These are phyloP conservation scores for Yponomeuta evonymella DNA, from an alignment of 2,888 invertebrate species.

Conservation along the genomic window DNA sequence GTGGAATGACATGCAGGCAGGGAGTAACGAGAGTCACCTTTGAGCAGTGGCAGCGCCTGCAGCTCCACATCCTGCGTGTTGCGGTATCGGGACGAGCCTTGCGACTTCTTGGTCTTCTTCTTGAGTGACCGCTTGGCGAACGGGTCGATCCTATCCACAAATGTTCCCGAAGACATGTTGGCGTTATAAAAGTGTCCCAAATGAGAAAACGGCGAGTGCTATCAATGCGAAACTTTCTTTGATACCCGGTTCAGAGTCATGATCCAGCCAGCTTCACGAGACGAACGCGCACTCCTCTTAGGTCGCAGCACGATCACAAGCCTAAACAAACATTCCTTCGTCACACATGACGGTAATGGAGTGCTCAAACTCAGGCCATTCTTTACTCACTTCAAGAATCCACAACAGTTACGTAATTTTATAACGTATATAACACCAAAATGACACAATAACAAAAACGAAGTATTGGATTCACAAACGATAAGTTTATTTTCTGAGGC, in stretches of 20 bases:
- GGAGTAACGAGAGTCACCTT: constrained; percentile 80
- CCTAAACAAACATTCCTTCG: constrained; percentile 77
- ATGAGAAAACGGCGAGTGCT: constrained; percentile 67
- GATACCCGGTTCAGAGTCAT: constrained; percentile 67
- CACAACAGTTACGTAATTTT: constrained; percentile 77
- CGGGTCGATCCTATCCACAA: constrained; percentile 99
- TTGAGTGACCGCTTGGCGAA: constrained; percentile 98
- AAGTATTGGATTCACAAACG: constrained; percentile 71
- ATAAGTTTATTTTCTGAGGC: constrained; percentile 74
- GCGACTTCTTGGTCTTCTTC: constrained; percentile 99
- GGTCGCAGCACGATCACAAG: constrained; percentile 68
- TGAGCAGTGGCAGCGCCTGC: constrained; percentile 95
- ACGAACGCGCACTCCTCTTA: constrained; percentile 69
- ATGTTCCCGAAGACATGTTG: constrained; percentile 87
- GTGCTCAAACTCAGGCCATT: constrained; percentile 75
- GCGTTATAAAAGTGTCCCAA: constrained; percentile 70
- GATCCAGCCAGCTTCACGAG: constrained; percentile 68
- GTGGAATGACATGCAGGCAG: background rate
- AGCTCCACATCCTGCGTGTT: constrained; percentile 98
- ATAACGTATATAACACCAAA: constrained; percentile 69
- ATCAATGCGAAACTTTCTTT: constrained; percentile 72
- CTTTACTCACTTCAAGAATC: constrained; percentile 73
- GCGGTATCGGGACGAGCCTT: constrained; percentile 98
- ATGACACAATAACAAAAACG: constrained; percentile 70
- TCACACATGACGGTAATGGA: constrained; percentile 76